Evolutionary conservation across 2,888 invertebrate genomes (phyloP), one percentile per base, ranked within the genome.

Genomic region (Sarcophaga caerulescens): DNA sequence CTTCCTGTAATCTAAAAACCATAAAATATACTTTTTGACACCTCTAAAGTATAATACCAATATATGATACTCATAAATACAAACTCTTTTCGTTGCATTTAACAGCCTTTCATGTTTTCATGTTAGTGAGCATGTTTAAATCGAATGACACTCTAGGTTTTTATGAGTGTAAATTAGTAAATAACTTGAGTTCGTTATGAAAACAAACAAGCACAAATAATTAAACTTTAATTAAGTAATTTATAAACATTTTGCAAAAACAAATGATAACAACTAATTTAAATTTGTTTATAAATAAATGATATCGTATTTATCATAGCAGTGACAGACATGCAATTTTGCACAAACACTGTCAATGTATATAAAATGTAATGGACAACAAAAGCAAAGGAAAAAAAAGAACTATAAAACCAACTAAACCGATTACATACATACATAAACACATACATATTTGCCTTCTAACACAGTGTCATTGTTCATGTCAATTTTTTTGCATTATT

Each of bases 261-360:
- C 73, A 83, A 83, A 75, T 75, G 52, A 70, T 69, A 44, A 73
- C 73, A 83, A 73, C 21, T 57, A 45, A 68, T 73, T 73, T 71
- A 23, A 70, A 78, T 69, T 63, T 78, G 59, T 79, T 79, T 74
- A 57, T 74, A 52, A 52, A 73, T 63, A 79, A 74, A 69, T 35
- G 45, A 6, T 57, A 70, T 63, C 45, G 6, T 59, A 75, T 63
- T 75, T 59, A 70, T 84, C 63, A 69, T 70, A 59, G 23, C 11
- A 45, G 21, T 47, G 76, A 76, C 59, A 76, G 84, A 70, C 84
- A 84, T 84, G 84, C 82, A 71, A 82, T 77, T 60, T 21, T 60
- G 60, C 57, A 59, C 23, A 45, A 10, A 1, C 44, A 17, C 52
- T 4, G 17, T 52, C 52, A 14, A 4, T 52, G 5, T 25, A 60